These are phyloP conservation scores for Gallinago undulata DNA, from an alignment of 2,113 vertebrate species.

Conservation along the genomic window DNA sequence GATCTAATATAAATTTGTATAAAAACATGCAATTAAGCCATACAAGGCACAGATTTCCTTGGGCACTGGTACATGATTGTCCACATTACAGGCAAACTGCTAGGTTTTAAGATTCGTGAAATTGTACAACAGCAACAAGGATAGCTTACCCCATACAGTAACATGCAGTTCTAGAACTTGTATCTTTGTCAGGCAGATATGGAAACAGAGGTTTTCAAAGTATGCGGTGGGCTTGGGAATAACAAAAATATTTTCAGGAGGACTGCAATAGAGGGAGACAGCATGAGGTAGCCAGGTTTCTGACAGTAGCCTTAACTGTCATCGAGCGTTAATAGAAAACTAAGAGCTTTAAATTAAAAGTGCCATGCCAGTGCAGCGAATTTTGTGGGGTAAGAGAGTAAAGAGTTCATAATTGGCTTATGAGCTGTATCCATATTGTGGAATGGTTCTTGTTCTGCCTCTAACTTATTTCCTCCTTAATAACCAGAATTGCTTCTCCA, in stretches of 20 bases:
- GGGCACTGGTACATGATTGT: fast-evolving
- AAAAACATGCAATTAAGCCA: neutral
- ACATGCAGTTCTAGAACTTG: neutral
- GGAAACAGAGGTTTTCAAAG: neutral
- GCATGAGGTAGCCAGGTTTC: neutral
- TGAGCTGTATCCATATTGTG: neutral
- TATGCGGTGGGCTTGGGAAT: neutral
- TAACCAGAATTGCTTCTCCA: neutral
- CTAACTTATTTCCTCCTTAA: neutral
- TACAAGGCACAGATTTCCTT: neutral
- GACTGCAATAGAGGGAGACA: neutral
- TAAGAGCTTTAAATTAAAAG: neutral
- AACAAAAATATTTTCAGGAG: neutral
- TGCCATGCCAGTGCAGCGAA: neutral
- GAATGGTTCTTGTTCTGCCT: neutral
- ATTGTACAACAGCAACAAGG: neutral
- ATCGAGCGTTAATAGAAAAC: neutral
- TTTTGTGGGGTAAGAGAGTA: neutral
- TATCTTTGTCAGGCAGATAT: neutral
- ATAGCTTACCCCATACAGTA: neutral
- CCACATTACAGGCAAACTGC: neutral
- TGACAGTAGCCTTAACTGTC: neutral
- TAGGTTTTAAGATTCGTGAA: neutral
- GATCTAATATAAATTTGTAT: neutral
- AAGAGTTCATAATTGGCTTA: neutral